Conservation (phyloP, 2,797 vertebrate species). For the Eutrigla gurnardus region DNA sequence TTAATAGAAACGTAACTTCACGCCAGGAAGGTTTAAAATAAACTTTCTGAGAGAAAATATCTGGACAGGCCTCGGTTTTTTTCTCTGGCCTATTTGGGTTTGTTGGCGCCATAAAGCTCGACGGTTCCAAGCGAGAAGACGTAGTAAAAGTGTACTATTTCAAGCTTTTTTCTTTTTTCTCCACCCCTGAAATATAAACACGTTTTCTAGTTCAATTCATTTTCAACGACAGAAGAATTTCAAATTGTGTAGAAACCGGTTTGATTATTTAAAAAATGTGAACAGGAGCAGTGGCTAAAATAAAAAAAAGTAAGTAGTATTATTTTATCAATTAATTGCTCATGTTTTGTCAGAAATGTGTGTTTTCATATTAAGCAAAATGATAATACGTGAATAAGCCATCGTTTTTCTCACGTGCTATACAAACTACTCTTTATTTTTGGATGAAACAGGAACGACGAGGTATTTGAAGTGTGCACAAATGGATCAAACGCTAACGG, state of each 20-base stretch:
- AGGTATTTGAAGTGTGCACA: conserved; percentile 83
- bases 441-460: conserved; percentile 58
- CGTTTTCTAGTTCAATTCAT: neutral
- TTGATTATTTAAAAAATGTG: neutral
- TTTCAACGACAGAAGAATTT: neutral
- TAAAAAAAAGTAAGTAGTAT: neutral
- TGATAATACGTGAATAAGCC: neutral
- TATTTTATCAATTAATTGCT: neutral
- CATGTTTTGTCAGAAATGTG: neutral
- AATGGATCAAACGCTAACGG: conserved; percentile 53
- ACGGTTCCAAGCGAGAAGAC: conserved; percentile 33
- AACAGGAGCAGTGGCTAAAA: neutral
- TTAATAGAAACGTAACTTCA: neutral
- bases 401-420: conserved; percentile 31
- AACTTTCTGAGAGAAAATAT: neutral
- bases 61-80: conserved; percentile 24
- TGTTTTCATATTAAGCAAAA: neutral
- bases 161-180: neutral
- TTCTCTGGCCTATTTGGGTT: conserved; percentile 28
- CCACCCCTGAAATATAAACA: neutral
- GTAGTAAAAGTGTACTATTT: conserved; percentile 14
- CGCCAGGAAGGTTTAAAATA: neutral
- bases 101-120: conserved; percentile 47
- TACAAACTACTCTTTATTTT: conserved; percentile 77
- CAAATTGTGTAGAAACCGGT: neutral